Conservation (phyloP, 2,797 vertebrate species). For the Chloroceryle amazona region DNA sequence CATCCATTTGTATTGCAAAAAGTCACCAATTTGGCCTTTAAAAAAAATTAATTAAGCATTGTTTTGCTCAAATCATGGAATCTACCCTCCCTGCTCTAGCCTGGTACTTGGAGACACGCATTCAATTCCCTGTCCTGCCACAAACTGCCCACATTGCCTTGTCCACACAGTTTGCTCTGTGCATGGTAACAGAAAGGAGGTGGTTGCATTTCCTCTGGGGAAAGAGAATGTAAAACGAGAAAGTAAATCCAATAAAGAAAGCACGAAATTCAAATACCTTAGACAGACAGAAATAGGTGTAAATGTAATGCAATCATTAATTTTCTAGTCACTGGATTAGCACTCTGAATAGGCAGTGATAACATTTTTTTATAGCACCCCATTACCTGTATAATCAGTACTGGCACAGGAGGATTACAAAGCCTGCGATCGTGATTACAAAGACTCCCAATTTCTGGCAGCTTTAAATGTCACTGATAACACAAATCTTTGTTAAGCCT, state of each 20-base stretch:
- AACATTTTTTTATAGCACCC: background rate
- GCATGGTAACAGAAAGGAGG: background rate
- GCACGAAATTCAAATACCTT: background rate
- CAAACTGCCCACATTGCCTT: background rate
- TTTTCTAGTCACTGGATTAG: constrained; percentile 29
- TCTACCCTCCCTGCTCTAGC: background rate
- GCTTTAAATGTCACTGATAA: constrained; percentile 36
- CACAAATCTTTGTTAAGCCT: background rate
- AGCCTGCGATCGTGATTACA: background rate
- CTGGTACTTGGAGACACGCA: background rate
- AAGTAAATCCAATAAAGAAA: background rate
- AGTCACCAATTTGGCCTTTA: background rate
- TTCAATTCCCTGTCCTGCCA: background rate
- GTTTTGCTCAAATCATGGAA: background rate
- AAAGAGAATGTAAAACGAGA: background rate
- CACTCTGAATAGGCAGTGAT: background rate
- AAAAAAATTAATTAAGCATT: background rate
- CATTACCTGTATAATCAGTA: constrained; percentile 25
- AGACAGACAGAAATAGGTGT: background rate
- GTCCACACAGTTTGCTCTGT: background rate
- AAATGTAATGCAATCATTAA: background rate
- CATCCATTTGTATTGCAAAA: background rate
- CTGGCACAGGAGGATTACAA: constrained; percentile 6
- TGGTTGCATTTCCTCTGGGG: background rate
- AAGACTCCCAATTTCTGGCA: constrained; percentile 8